Base-by-base conservation (phyloP, 1,140 invertebrate species). In the Planococcus citri region DNA sequence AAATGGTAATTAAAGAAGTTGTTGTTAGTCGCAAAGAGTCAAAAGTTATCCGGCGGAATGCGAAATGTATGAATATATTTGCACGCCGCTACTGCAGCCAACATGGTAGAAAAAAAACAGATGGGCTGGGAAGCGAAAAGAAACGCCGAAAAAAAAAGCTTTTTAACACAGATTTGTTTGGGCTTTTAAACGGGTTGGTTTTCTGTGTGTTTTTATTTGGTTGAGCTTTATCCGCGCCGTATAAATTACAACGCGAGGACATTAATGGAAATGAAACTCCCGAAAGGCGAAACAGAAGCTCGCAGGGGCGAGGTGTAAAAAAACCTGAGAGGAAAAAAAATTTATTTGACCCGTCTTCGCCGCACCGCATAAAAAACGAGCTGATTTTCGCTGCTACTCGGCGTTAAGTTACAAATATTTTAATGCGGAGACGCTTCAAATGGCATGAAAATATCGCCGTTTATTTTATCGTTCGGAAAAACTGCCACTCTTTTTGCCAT, bases 381-480 rank as follows among this genome's bases (percentile, higher is more conserved):
- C 60, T 64, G 21, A 25, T 64, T 64, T 64, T 27, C 25, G 10
- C 60, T 9, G 17, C 33, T 51, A 33, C 29, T 33, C 41, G 41
- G 41, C 41, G 10, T 51, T 51, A 51, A 64, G 60, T 64, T 64
- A 64, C 60, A 64, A 64, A 64, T 64, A 64, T 64, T 64, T 64
- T 64, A 64, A 64, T 64, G 60, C 60, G 60, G 60, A 27, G 60
- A 64, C 60, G 60, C 25, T 64, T 64, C 60, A 64, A 64, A 64
- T 64, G 60, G 60, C 25, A 64, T 17, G 60, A 64, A 64, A 64
- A 64, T 64, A 64, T 64, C 60, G 25, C 60, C 60, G 60, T 64
- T 64, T 64, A 64, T 64, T 64, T 64, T 64, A 64, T 64, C 60
- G 60, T 64, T 64, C 25, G 60, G 60, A 64, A 64, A 64, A 64